Conservation (phyloP, 2,113 vertebrate species). For the Clarias macrocephalus region DNA sequence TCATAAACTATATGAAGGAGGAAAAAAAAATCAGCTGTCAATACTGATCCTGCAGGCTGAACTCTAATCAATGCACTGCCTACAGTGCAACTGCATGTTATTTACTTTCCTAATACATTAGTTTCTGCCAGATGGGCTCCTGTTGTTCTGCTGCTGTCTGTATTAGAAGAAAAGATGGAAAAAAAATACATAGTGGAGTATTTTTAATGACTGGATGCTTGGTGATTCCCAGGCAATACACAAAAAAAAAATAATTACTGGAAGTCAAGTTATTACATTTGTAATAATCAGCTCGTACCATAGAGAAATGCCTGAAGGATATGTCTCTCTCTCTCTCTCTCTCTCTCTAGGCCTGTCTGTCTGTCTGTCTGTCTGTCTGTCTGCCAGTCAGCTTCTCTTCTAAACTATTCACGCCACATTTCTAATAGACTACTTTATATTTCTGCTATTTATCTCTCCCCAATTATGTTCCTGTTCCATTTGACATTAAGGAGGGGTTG, state of each 20-base stretch:
- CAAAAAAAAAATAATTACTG: slow-evolving; percentile 2
- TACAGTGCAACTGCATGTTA: slow-evolving; percentile 14
- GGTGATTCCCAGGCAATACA: background rate
- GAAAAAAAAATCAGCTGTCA: background rate
- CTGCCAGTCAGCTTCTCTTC: background rate
- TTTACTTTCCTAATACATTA: slow-evolving; percentile 26
- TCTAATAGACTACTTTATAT: slow-evolving; percentile 3
- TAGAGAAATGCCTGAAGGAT: background rate
- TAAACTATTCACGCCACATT: background rate
- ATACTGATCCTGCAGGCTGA: slow-evolving; percentile 19
- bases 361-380: background rate
- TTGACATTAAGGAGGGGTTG: background rate
- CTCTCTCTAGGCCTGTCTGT: background rate
- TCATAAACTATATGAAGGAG: background rate
- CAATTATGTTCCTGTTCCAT: slow-evolving; percentile 26
- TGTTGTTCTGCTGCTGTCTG: slow-evolving; percentile 9
- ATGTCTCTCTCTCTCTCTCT: background rate
- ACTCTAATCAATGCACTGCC: slow-evolving; percentile 31
- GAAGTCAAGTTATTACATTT: slow-evolving; percentile 18
- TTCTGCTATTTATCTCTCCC: background rate
- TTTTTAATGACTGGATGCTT: background rate
- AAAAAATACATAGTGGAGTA: background rate
- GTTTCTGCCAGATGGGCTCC: slow-evolving; percentile 17
- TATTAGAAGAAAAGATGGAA: too few relatives aligned
- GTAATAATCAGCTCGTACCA: slow-evolving; percentile 1